A percentile compares a stretch with the other conserved stretches of the same genome.
Evolutionary conservation across 2,797 vertebrate genomes (phyloP).

Genomic region (Semaprochilodus insignis): DNA sequence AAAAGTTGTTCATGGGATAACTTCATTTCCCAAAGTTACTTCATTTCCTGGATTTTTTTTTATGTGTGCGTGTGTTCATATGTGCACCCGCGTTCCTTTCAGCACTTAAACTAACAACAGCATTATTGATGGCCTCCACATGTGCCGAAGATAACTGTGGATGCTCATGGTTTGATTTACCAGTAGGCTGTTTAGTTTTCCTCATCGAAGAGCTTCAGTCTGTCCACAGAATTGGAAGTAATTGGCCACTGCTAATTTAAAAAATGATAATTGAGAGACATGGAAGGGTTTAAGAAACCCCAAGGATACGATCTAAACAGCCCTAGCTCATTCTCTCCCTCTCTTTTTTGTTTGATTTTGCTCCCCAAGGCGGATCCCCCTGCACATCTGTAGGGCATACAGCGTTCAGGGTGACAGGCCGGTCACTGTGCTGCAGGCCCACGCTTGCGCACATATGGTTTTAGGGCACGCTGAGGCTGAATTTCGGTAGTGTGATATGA

Average conservation of each 20-base stretch:
- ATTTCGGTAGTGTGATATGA: conserved; percentile 46
- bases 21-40: neutral
- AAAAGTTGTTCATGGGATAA: neutral
- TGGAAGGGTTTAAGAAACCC: conserved; percentile 50
- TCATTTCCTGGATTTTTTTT: neutral
- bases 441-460: conserved; percentile 36
- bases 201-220: conserved; percentile 60
- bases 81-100: conserved; percentile 29
- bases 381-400: conserved; percentile 66
- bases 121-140: conserved; percentile 70
- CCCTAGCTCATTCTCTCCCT: conserved; percentile 25
- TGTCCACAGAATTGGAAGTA: conserved; percentile 54
- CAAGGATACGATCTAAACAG: conserved; percentile 54
- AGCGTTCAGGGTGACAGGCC: conserved; percentile 55
- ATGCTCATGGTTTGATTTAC: conserved; percentile 66
- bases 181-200: conserved; percentile 59
- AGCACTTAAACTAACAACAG: conserved; percentile 60
- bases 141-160: conserved; percentile 62
- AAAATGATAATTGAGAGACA: conserved; percentile 63
- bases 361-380: conserved; percentile 51
- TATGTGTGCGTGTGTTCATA: neutral
- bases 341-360: conserved; percentile 51
- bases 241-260: conserved; percentile 65
- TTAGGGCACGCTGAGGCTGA: conserved; percentile 13
- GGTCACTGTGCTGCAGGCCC: conserved; percentile 51